A percentile compares a stretch with the other conserved stretches of the same genome.
Conservation (phyloP, 1,140 invertebrate genomes). For the Drosophila tsacasi region DNA sequence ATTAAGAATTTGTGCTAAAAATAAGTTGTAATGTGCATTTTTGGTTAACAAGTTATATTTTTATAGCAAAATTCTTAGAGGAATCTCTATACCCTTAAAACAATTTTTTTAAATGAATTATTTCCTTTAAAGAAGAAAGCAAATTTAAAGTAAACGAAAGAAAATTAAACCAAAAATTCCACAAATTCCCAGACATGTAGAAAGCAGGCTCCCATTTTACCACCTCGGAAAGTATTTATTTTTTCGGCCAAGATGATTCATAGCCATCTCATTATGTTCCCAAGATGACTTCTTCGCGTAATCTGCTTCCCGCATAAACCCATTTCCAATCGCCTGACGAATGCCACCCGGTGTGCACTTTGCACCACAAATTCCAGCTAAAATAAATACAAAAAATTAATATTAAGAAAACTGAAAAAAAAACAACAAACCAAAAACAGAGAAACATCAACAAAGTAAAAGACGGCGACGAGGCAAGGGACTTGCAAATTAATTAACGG, state of each 20-base stretch:
- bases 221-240: not conserved
- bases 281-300: conserved; percentile 4
- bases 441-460: conserved; percentile 29
- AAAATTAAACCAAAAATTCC: conserved; percentile 5
- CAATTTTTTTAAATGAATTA: not conserved
- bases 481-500: conserved; percentile 82
- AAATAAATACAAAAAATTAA: conserved; percentile 18
- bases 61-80: too few species aligned
- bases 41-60: not conserved
- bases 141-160: not conserved
- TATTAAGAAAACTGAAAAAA: not conserved
- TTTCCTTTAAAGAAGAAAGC: not conserved
- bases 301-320: conserved; percentile 38
- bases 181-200: conserved; percentile 3
- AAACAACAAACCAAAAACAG: conserved; percentile 4
- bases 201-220: not conserved
- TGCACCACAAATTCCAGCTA: conserved; percentile 55
- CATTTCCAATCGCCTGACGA: conserved; percentile 28
- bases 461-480: conserved; percentile 27
- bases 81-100: not conserved
- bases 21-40: not conserved
- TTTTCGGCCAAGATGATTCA: conserved; percentile 2
- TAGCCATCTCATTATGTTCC: conserved; percentile 4
- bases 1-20: not conserved
- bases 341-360: conserved; percentile 55